phyloP scores from a whole-genome alignment of 1,140 invertebrate genomes.

The Elymnias hypermnestra region DNA sequence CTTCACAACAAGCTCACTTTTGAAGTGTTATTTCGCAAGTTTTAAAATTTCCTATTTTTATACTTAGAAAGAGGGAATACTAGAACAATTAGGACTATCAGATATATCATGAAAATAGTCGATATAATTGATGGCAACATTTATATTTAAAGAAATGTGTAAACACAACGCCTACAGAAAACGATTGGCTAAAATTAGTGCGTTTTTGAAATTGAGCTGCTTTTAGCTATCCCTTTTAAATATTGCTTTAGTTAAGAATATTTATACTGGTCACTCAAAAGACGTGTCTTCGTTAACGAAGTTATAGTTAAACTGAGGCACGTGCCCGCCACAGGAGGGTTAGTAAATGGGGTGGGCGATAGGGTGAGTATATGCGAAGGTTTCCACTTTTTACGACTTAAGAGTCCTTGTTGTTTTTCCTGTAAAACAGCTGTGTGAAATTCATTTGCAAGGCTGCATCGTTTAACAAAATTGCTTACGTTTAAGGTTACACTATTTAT shows the following conservation, averaged over 20 bases:
- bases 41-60: conserved; percentile 25
- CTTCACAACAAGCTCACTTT: too few species aligned
- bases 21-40: too few species aligned
- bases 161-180: not conserved
- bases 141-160: conserved; percentile 3
- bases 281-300: conserved; percentile 23
- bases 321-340: conserved; percentile 17
- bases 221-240: conserved; percentile 1
- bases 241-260: too few species aligned
- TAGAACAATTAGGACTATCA: conserved; percentile 55
- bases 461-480: too few species aligned
- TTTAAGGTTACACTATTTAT: too few species aligned
- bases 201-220: not conserved
- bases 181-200: not conserved
- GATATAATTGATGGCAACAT: conserved; percentile 48
- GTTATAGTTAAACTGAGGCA: conserved; percentile 23
- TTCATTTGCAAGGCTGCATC: not conserved
- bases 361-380: conserved; percentile 5
- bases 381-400: not conserved
- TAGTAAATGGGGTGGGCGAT: conserved; percentile 1
- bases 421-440: not conserved
- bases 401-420: conserved; percentile 1
- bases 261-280: conserved; percentile 5
- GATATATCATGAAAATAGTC: conserved; percentile 58
- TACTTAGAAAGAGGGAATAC: conserved; percentile 69